Evolutionary conservation across 2,888 invertebrate species (phyloP), one percentile per base, ranked within the genome.

Genomic region (Campoplex capitator): DNA sequence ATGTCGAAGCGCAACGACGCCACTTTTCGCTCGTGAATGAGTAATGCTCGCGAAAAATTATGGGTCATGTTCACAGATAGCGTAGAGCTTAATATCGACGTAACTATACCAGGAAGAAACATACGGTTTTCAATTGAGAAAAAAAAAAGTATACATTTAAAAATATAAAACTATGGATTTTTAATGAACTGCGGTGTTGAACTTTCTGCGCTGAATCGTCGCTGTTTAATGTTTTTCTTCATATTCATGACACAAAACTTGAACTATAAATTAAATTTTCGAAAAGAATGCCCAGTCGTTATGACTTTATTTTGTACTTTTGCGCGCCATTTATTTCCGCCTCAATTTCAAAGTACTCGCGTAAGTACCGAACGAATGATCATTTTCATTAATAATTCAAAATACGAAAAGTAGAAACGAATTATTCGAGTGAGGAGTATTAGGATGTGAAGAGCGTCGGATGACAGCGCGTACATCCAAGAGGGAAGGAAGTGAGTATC

Each of bases 401-500:
- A 56, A 58, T 85, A 81, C 76, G 54, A 35, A 32, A 85, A 74
- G 18, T 28, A 70, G 45, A 75, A 74, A 67, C 35, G 45, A 51
- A 75, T 56, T 38, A 54, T n/a, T 35, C 23, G 62, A 78, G 56
- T 74, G 77, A 3, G 38, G n/a, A 74, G 74, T 48, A 73, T 81
- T 45, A 42, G 68, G 80, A 81, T 58, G 48, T 16, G 38, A 45
- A 87, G 89, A 77, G 84, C 90, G 90, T 93, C 93, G 89, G 88
- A 89, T 94, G 92, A 91, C 94, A 89, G 75, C 13, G 70, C 48
- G 58, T 70, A 62, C 45, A 42, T 23, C 45, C 75, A 35, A 65
- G 74, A 89, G 88, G 76, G 48, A 83, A 93, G 94, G 94, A 94
- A 94, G 92, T 92, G 90, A 90, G 92, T 92, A 92, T 94, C 93